Base-by-base conservation (phyloP, 2,888 invertebrate species). In the Clivina fossor region DNA sequence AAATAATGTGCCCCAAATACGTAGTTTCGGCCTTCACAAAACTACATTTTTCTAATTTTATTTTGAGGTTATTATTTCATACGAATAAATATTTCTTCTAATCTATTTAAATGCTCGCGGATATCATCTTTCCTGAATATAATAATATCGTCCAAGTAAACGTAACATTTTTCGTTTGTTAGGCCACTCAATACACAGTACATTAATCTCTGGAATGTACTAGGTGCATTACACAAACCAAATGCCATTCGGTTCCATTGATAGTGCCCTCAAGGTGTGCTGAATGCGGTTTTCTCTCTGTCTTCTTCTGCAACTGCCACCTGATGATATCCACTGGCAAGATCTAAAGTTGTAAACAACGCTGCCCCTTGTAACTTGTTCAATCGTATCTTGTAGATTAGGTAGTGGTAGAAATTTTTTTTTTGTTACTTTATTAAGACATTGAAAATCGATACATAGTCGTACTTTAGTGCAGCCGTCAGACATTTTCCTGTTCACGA, bases 131-230 rank as follows among this genome's bases (percentile, higher is more conserved):
- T 8, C 2, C 51, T 48, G 28, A 44, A 60, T 2, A 63, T 38
- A 2, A 65, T 57, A 1, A 62, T 37, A 37, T 60, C 60, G 28
- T 62, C 60, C 7, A 60, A n/a, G 33, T 61, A 62, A 1, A 58
- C 48, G 13, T 55, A 54, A 13, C 47, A 26, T 13, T 35, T 55
- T 40, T 58, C 41, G 40, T 61, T 61, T 24, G 59, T 56, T 15
- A 68, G 26, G 0, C 62, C 66, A 1, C 59, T 51, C 15, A 69
- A 49, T 1, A 63, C 61, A 4, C 51, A 46, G 37, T 69, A 63
- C 66, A 69, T 70, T 3, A 66, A 22, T 2, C 66, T 37, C 30
- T 66, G 65, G 44, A 69, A 70, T 0, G 66, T 67, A 1, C 65
- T 62, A 0, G 67, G 68, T 1, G 66, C 66, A 19, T 66, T 66